A percentile compares a stretch with the other conserved stretches of the same genome.
phyloP scores from a whole-genome alignment of 2,888 invertebrate genomes.

The Alloscopus bannaensis region DNA sequence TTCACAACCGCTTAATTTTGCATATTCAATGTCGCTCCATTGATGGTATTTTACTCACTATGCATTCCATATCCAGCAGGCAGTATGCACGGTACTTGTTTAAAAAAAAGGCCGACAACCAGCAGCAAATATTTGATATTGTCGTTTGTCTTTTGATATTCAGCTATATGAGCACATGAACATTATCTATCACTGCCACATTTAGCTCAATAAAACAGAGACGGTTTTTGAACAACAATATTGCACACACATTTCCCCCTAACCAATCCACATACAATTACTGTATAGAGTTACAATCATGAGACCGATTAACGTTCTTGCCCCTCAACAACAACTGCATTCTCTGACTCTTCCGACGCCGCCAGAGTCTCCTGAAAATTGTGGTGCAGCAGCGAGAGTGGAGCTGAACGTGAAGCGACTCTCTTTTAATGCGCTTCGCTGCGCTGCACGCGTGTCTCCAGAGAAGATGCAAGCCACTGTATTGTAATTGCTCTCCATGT shows the following conservation, averaged over 20 bases:
- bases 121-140: constrained; percentile 8
- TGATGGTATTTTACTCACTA: too few relatives aligned
- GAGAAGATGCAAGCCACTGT: not conserved
- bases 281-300: not conserved
- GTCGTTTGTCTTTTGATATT: not conserved
- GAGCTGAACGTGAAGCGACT: not conserved
- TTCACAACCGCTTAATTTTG: not conserved
- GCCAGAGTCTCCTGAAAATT: not conserved
- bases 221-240: too few relatives aligned
- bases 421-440: not conserved
- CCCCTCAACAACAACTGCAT: constrained; percentile 15
- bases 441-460: not conserved
- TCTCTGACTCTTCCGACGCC: not conserved
- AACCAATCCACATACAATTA: not conserved
- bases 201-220: too few relatives aligned
- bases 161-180: too few relatives aligned
- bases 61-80: too few relatives aligned
- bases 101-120: not conserved
- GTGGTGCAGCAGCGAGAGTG: not conserved
- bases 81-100: not conserved
- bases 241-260: not conserved
- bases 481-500: not conserved
- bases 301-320: not conserved
- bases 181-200: too few relatives aligned
- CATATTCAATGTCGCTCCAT: not conserved